Evolutionary conservation across 2,888 invertebrate species (phyloP), one percentile per base, ranked within the genome.

Genomic region (Agelastica alni): DNA sequence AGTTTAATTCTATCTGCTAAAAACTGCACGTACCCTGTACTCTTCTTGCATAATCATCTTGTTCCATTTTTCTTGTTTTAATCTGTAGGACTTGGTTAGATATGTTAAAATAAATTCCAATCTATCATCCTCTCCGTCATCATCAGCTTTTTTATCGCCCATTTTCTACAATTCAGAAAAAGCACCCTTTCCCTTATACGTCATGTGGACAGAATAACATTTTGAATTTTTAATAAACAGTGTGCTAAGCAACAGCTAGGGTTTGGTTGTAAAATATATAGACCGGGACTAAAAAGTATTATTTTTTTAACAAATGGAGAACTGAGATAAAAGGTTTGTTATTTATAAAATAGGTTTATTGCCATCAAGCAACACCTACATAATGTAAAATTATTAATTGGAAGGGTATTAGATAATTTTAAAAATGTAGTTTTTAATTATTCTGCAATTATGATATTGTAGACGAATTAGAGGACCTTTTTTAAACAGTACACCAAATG

Each of bases 41-140:
- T 91, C 89, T 39, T 87, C 85, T 44, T 75, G 79, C 32, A 80
- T 79, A 61, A 92, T 85, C 84, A 95, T 88, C 78, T 92, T 94
- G 42, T 79, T 74, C 93, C 94, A 96, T 81, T 89, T 91, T 59
- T 96, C 96, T 51, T 84, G 77, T 77, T 94, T 96, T 58, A 93
- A 78, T 71, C 88, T 88, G 64, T 93, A 82, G 5, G 89, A 81
- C 71, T 84, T 86, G 16, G 84, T 75, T 30, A 91, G 76, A 72
- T 87, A 93, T 70, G 87, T 86, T 47, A 87, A 83, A 49, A 96
- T 81, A 74, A 89, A 93, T 63, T 91, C 88, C 55, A 93, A 77
- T 16, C 94, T 84, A 44, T 80, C 78, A 77, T 95, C 94, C 42
- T 81, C 78, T 7, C 5, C 37, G 1, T 81, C 81, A 28, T 70